Evolutionary conservation across 64 coral and sea anemone species (phyloP).

Genomic region (Trachythela sp.): DNA sequence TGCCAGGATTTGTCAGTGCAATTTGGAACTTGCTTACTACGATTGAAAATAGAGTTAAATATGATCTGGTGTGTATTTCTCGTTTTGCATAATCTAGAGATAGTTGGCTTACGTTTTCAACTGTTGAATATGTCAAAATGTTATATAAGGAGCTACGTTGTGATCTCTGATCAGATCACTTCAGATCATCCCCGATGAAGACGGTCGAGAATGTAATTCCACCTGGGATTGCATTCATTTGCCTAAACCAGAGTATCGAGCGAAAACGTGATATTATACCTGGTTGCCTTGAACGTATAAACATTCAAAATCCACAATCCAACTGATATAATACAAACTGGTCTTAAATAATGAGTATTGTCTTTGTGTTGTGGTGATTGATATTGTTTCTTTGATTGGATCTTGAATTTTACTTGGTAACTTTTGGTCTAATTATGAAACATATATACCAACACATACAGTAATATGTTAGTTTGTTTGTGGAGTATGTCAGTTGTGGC

Average conservation of each 20-base stretch:
- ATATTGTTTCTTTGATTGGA: not conserved
- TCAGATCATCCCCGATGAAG: too few species aligned
- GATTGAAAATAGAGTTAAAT: constrained; percentile 71
- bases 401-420: not conserved
- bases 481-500: not conserved
- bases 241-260: too few species aligned
- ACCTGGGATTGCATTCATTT: too few species aligned
- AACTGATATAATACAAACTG: not conserved
- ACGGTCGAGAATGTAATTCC: too few species aligned
- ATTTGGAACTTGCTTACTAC: constrained; percentile 84
- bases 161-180: too few species aligned
- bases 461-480: too few species aligned
- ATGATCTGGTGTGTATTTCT: constrained; percentile 70
- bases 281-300: not conserved
- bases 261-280: not conserved
- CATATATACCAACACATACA: not conserved
- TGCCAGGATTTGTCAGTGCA: constrained; percentile 90
- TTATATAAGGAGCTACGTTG: too few species aligned
- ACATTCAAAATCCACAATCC: too few species aligned
- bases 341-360: not conserved
- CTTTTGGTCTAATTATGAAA: not conserved
- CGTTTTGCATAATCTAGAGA: not conserved
- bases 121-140: too few species aligned
- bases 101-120: too few species aligned
- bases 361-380: not conserved